A percentile compares a stretch with the other conserved stretches of the same genome.
Conservation (phyloP, 2,797 vertebrate species). For the Coregonus suidteri region DNA sequence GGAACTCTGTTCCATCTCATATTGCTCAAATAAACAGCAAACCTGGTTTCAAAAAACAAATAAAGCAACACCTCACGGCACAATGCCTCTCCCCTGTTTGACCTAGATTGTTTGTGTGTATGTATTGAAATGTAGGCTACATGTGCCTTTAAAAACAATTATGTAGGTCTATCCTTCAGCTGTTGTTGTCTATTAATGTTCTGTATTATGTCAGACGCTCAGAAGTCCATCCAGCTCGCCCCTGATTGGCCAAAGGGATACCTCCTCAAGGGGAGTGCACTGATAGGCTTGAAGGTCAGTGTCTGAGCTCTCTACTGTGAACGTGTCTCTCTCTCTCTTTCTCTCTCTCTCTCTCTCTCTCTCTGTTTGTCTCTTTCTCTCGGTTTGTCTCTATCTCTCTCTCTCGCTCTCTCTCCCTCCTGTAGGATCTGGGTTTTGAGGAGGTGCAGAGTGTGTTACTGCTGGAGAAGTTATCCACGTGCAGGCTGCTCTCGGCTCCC, state of each 20-base stretch:
- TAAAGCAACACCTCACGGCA: too few relatives aligned
- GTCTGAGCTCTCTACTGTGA: background rate
- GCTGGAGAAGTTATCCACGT: slow-evolving; percentile 70
- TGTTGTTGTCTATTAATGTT: too few relatives aligned
- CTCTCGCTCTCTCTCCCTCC: background rate
- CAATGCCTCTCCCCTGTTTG: too few relatives aligned
- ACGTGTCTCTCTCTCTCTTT: slow-evolving; percentile 5
- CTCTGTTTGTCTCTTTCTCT: background rate
- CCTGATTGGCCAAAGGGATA: slow-evolving; percentile 74
- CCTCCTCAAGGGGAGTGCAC: slow-evolving; percentile 75
- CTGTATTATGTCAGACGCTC: slow-evolving; percentile 58
- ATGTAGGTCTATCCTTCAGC: too few relatives aligned
- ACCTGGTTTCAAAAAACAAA: too few relatives aligned
- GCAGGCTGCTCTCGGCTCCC: slow-evolving; percentile 57
- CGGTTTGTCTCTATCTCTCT: background rate
- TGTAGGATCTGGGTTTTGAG: slow-evolving; percentile 66
- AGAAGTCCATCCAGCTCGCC: slow-evolving; percentile 70
- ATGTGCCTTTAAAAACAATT: too few relatives aligned
- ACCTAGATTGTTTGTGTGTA: too few relatives aligned
- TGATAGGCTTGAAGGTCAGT: slow-evolving; percentile 75
- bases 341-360: slow-evolving; percentile 6
- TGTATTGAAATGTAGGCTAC: too few relatives aligned
- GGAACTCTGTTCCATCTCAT: too few relatives aligned
- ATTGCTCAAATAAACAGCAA: too few relatives aligned
- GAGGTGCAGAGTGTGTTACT: slow-evolving; percentile 66